Base-by-base conservation (phyloP, 2,888 invertebrate genomes). In the Rhyacophila evoluta region DNA sequence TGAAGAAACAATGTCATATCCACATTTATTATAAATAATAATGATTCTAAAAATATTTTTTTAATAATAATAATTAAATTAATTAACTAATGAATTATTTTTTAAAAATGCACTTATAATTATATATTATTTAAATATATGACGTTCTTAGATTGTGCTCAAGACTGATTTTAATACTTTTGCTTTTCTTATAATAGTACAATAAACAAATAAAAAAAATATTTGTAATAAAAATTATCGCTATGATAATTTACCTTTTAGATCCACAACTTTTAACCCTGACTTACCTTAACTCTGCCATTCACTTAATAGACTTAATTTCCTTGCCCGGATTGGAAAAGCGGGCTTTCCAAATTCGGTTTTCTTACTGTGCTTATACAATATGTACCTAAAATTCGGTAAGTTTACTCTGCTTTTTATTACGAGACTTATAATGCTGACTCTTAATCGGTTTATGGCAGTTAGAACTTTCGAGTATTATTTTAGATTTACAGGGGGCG, bases 251-350 rank as follows among this genome's bases (percentile, higher is more conserved):
- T 55, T 55, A 55, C 55, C 55, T 55, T 55, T 55, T 25, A 19
- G 19, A 19, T 19, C 10, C 1, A 3, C 5, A 55, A 19, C 19
- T 19, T 55, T 19, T 10, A 55, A 55, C 55, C 55, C 55, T 55
- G 55, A 12, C 19, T 55, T 55, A 55, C 55, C 55, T 39, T 39
- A 39, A 39, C 39, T 12, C 15, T 6, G 39, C 39, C 55, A 55
- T 25, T 55, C 25, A 55, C 55, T 55, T 55, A 55, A 55, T 55
- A 55, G 55, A 55, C 55, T 55, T 55, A 55, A 55, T 55, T 55
- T 55, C 55, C 55, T 19, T 19, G 15, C 55, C 19, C 55, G 55
- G 19, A 55, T 55, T 55, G 55, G 55, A 55, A 55, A 55, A 55
- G 25, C 5, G 19, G 41, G 25, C 8, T 25, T 25, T 25, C 25